Conservation (phyloP, 92 coral and sea anemone species). For the Metridium senile region DNA sequence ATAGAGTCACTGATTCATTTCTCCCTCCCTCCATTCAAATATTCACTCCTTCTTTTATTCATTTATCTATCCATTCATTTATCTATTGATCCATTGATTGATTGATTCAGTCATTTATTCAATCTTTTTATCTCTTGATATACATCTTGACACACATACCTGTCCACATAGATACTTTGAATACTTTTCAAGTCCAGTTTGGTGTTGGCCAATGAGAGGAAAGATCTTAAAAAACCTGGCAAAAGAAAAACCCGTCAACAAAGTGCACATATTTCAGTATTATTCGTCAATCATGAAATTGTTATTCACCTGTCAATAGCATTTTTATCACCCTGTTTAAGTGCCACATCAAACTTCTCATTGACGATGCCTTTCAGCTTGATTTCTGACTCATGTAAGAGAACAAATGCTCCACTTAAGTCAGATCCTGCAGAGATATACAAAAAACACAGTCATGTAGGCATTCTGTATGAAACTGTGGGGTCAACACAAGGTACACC, state of each 20-base stretch:
- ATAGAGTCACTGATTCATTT: too few relatives aligned
- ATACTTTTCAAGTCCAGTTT: conserved; percentile 84
- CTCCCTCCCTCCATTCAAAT: too few relatives aligned
- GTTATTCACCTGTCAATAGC: conserved; percentile 92
- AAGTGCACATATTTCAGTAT: too few relatives aligned
- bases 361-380: conserved; percentile 75
- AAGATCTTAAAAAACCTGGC: conserved; percentile 94
- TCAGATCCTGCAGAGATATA: conserved; percentile 70
- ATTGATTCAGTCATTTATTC: too few relatives aligned
- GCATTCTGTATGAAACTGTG: neutral
- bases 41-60: too few relatives aligned
- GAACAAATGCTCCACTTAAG: conserved; percentile 81
- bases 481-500: too few relatives aligned
- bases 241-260: too few relatives aligned
- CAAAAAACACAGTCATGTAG: neutral
- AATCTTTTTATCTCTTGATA: neutral
- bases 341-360: conserved; percentile 89
- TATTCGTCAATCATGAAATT: too few relatives aligned
- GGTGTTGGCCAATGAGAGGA: conserved; percentile 90
- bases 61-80: too few relatives aligned
- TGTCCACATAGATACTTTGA: conserved; percentile 77
- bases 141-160: conserved; percentile 40
- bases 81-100: too few relatives aligned
- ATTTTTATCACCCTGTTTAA: conserved; percentile 71
- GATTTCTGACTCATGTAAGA: conserved; percentile 86